Conservation (phyloP, 2,888 invertebrate species). For the Cerastoderma edule region DNA sequence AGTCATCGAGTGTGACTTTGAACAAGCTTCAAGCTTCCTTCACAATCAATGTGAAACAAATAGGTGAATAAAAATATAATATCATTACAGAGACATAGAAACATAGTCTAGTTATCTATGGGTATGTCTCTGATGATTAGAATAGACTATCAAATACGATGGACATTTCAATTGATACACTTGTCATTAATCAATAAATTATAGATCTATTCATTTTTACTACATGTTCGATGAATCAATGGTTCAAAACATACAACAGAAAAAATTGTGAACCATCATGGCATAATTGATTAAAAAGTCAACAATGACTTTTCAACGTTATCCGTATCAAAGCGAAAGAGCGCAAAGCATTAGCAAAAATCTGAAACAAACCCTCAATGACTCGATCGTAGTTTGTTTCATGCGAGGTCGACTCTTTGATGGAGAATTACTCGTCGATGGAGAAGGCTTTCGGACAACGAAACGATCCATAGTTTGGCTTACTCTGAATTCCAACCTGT, state of each 20-base stretch:
- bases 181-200: background rate
- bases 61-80: background rate
- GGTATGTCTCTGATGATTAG: no score
- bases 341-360: background rate
- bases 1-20: no score
- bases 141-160: no score
- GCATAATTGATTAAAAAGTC: background rate
- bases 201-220: background rate
- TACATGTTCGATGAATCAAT: background rate
- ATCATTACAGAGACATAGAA: background rate
- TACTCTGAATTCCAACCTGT: no score
- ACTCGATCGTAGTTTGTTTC: conserved; percentile 72
- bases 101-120: no score
- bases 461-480: conserved; percentile 53
- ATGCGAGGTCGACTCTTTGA: conserved; percentile 37
- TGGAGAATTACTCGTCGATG: conserved; percentile 13
- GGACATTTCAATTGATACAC: no score
- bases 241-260: background rate
- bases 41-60: no score
- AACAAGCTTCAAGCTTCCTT: no score
- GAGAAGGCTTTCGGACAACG: conserved; percentile 39
- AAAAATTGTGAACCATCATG: background rate
- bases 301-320: background rate
- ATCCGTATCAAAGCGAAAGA: background rate
- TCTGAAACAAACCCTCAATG: conserved; percentile 62